phyloP scores from a whole-genome alignment of 2,797 vertebrate genomes.

The Vireo griseus region DNA sequence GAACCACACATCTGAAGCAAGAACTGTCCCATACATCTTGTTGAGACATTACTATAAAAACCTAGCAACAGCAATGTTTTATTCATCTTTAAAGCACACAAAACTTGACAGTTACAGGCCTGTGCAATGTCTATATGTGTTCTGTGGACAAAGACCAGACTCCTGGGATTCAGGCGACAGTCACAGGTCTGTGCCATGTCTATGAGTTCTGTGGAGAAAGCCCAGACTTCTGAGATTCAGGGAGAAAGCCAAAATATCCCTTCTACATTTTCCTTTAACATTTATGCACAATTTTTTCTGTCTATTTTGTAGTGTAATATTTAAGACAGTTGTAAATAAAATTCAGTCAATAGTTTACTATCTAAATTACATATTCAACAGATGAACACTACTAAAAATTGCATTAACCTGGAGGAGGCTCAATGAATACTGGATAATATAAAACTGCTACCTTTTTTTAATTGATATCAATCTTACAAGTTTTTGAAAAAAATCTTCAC shows the following conservation, averaged over 20 bases:
- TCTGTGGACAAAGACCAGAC: background rate
- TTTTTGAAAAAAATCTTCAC: background rate
- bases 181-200: background rate
- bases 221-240: background rate
- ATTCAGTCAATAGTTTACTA: background rate
- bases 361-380: background rate
- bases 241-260: background rate
- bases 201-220: background rate
- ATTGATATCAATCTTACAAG: background rate
- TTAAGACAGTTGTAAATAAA: background rate
- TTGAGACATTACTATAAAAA: background rate
- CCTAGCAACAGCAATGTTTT: background rate
- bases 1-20: background rate
- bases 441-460: background rate
- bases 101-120: background rate
- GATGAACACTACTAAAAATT: background rate
- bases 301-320: background rate
- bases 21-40: background rate
- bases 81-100: background rate
- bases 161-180: background rate
- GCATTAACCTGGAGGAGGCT: fast-evolving
- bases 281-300: background rate
- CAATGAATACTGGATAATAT: background rate
- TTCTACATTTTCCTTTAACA: background rate
- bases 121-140: background rate